Evolutionary conservation across 2,797 vertebrate species (phyloP).

Genomic region (Trematomus bernacchii): DNA sequence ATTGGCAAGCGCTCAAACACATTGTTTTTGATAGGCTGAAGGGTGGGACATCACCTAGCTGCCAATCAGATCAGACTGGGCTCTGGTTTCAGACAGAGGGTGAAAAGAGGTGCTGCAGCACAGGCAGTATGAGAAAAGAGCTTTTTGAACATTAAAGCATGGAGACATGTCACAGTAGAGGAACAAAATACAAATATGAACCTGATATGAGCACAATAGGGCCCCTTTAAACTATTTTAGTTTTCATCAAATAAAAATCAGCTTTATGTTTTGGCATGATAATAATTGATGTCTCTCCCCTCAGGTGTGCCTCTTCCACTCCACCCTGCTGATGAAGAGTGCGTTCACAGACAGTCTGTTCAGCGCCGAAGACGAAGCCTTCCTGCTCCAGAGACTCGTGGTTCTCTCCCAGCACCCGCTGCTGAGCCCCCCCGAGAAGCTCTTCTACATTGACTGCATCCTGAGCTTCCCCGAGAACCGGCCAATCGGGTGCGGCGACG

Average conservation of each 20-base stretch:
- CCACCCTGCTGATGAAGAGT: slow-evolving; percentile 88
- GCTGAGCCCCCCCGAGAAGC: slow-evolving; percentile 79
- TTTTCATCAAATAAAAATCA: neutral
- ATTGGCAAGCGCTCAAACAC: too few species aligned
- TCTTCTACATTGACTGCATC: slow-evolving; percentile 91
- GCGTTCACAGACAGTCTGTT: slow-evolving; percentile 93
- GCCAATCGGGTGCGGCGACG: slow-evolving; percentile 85
- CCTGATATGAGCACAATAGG: too few species aligned
- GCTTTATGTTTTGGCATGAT: neutral
- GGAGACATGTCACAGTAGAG: too few species aligned
- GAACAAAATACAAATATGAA: too few species aligned
- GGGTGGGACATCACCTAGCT: too few species aligned
- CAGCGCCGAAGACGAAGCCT: slow-evolving; percentile 89
- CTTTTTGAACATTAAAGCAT: too few species aligned
- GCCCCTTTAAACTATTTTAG: neutral
- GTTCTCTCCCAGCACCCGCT: slow-evolving; percentile 90
- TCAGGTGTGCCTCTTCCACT: slow-evolving; percentile 85
- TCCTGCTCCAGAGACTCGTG: slow-evolving; percentile 88
- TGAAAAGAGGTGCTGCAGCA: too few species aligned
- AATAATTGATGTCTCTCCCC: neutral
- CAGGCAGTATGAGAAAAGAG: too few species aligned
- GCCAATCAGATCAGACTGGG: too few species aligned
- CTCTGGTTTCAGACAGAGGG: too few species aligned
- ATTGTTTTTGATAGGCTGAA: too few species aligned
- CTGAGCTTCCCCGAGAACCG: slow-evolving; percentile 93